Conservation (phyloP, 2,888 invertebrate genomes). For the Atherix ibis region DNA sequence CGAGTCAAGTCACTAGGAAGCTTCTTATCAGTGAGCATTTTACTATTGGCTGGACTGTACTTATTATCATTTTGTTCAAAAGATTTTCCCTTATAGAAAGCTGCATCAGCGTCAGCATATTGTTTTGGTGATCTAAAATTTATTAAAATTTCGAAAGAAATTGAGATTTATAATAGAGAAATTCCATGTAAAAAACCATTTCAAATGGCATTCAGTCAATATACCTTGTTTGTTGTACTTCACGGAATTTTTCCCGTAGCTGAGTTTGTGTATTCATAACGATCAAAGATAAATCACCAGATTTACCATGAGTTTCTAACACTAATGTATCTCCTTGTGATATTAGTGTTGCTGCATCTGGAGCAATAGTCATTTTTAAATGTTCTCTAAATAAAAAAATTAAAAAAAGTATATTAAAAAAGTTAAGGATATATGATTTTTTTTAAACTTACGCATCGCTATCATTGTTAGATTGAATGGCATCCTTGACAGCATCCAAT, state of each 20-base stretch:
- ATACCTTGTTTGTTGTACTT: conserved; percentile 30
- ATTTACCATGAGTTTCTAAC: conserved; percentile 43
- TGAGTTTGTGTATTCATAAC: conserved; percentile 30
- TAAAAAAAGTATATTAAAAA: no score
- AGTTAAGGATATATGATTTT: no score
- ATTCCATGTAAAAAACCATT: no score
- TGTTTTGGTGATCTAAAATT: conserved; percentile 8
- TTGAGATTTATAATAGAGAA: no score
- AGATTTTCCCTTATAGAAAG: conserved; percentile 4
- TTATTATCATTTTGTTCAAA: conserved; percentile 9
- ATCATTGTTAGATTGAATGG: conserved; percentile 24
- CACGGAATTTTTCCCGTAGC: conserved; percentile 29
- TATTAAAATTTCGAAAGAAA: no score
- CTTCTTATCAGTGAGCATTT: conserved; percentile 10
- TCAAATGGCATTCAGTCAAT: no score
- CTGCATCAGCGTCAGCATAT: conserved; percentile 1
- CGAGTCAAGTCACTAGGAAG: conserved; percentile 10
- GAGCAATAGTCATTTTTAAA: conserved; percentile 39
- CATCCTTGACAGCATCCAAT: conserved; percentile 25
- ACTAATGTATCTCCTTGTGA: conserved; percentile 63
- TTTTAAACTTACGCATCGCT: conserved; percentile 21
- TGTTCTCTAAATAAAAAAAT: conserved; percentile 30
- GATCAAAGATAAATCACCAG: conserved; percentile 25
- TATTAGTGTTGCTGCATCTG: conserved; percentile 60
- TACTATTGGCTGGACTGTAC: conserved; percentile 4